phyloP scores from a whole-genome alignment of 2,113 vertebrate genomes.

The Laticauda laticaudata region DNA sequence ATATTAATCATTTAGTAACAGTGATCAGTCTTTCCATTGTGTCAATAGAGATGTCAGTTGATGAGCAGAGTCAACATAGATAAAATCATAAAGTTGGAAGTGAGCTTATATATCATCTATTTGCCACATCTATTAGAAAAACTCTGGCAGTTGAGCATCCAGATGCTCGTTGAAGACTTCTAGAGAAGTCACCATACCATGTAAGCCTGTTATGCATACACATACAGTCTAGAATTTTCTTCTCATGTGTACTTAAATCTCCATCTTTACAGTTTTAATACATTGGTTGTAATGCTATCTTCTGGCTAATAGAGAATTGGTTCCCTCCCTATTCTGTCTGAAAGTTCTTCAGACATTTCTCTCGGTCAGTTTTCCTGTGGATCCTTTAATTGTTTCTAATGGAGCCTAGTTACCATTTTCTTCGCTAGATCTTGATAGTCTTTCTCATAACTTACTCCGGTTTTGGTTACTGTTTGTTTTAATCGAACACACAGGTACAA shows the following conservation, averaged over 20 bases:
- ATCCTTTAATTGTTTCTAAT: neutral
- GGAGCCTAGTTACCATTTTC: neutral
- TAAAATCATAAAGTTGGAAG: neutral
- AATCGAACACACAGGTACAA: neutral
- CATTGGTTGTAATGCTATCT: neutral
- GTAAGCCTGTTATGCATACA: neutral
- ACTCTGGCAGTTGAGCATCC: neutral
- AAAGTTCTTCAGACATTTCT: neutral
- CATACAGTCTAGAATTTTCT: neutral
- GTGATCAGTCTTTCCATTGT: neutral
- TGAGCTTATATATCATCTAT: neutral
- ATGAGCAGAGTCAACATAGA: neutral
- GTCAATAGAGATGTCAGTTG: neutral
- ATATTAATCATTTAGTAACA: neutral
- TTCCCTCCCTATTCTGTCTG: neutral
- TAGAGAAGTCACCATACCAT: neutral
- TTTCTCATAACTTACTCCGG: neutral
- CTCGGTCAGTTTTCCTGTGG: neutral
- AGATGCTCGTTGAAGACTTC: neutral
- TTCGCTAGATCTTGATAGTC: neutral
- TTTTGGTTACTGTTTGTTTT: neutral
- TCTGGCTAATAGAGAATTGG: neutral
- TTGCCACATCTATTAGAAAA: neutral
- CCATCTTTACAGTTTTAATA: neutral
- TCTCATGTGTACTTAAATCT: neutral